phyloP scores from a whole-genome alignment of 1,140 invertebrate species.

The Bombus difficillimus region DNA sequence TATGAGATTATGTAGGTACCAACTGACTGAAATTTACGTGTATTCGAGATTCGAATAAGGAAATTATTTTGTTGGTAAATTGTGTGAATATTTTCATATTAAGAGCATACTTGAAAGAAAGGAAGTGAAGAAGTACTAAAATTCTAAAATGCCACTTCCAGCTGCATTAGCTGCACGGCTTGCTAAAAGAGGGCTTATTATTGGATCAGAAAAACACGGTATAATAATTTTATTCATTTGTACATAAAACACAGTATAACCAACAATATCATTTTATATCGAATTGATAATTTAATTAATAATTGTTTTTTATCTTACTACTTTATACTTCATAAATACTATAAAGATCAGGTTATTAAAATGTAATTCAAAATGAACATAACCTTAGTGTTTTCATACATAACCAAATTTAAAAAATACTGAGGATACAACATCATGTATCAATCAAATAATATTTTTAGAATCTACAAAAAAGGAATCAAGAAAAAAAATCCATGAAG shows the following conservation, averaged over 20 bases:
- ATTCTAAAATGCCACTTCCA: conserved; percentile 90
- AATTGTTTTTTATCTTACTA: neutral
- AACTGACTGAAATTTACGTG: neutral
- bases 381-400: conserved; percentile 2
- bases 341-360: neutral
- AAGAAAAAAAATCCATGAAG: conserved; percentile 86
- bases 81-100: no score
- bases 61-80: neutral
- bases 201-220: conserved; percentile 81
- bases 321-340: neutral
- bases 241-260: conserved; percentile 24
- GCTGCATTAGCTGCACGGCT: conserved; percentile 92
- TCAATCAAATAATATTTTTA: conserved; percentile 56
- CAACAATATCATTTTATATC: neutral
- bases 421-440: no score
- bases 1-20: neutral
- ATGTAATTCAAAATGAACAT: neutral
- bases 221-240: conserved; percentile 36
- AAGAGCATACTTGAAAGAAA: neutral
- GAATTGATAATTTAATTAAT: neutral
- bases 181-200: conserved; percentile 92
- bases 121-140: neutral
- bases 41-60: neutral
- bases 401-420: no score
- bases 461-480: conserved; percentile 76